These are phyloP conservation scores for Indri indri DNA, from an alignment of 2,113 vertebrate genomes.

Conservation along the genomic window DNA sequence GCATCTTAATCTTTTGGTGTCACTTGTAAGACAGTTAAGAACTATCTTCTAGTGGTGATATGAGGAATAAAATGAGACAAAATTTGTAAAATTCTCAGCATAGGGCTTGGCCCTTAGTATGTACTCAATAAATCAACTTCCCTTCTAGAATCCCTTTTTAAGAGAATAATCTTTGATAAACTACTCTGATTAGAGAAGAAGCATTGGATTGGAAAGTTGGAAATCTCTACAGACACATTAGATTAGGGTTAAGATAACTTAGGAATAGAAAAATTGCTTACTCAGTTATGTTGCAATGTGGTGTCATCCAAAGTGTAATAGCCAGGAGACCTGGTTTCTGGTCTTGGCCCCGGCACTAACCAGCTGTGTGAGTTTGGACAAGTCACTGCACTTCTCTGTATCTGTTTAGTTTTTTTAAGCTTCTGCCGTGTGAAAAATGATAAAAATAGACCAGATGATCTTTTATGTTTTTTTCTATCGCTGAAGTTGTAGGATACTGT, in stretches of 20 bases:
- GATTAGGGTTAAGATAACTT: neutral
- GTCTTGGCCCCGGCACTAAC: neutral
- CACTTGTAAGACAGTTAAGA: neutral
- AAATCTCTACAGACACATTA: neutral
- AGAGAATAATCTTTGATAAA: neutral
- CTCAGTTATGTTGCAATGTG: neutral
- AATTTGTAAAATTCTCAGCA: neutral
- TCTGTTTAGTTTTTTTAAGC: neutral
- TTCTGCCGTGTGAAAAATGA: neutral
- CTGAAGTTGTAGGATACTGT: neutral
- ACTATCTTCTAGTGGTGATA: neutral
- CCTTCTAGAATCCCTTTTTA: neutral
- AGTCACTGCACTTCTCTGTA: neutral
- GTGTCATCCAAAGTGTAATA: no score
- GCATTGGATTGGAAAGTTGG: neutral
- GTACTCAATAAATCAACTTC: neutral
- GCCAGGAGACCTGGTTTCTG: neutral
- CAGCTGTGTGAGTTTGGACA: neutral
- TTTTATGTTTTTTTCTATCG: neutral
- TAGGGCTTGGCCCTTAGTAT: neutral
- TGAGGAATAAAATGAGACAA: neutral
- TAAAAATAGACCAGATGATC: neutral
- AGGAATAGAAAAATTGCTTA: neutral
- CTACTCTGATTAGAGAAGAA: neutral
- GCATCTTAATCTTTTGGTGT: neutral